A percentile compares a stretch with the other conserved stretches of the same genome.
These are phyloP conservation scores for Rhingia campestris DNA, from an alignment of 2,888 invertebrate species.

Conservation along the genomic window DNA sequence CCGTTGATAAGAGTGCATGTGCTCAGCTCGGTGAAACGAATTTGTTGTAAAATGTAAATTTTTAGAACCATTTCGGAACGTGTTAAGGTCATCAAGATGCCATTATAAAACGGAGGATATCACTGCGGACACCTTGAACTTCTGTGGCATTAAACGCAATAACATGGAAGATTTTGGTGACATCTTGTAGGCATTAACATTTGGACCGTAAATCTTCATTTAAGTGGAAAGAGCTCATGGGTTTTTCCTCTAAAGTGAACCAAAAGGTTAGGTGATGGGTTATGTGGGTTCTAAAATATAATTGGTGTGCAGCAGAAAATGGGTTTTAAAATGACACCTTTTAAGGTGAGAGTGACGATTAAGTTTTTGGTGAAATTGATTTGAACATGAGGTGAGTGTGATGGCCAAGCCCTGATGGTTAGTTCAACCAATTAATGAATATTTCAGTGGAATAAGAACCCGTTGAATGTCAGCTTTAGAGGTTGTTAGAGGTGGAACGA, in stretches of 20 bases:
- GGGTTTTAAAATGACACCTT: conserved; percentile 40
- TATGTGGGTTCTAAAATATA: conserved; percentile 33
- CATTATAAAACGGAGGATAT: conserved; percentile 44
- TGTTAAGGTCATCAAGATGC: conserved; percentile 66
- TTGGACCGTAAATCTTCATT: conserved; percentile 47
- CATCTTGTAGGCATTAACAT: conserved; percentile 51
- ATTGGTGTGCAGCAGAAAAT: conserved; percentile 32
- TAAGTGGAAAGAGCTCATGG: conserved; percentile 41
- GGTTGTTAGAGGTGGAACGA: neutral
- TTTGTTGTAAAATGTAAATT: conserved; percentile 69
- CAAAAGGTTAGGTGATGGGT: conserved; percentile 18
- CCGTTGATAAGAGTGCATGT: conserved; percentile 2
- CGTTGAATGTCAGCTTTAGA: neutral
- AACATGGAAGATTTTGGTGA: conserved; percentile 48
- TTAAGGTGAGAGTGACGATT: conserved; percentile 11
- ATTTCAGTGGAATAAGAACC: neutral
- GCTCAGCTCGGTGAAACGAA: conserved; percentile 32
- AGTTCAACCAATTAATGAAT: conserved; percentile 5
- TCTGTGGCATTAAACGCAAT: conserved; percentile 49
- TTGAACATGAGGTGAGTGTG: conserved; percentile 6
- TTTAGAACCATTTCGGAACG: conserved; percentile 29
- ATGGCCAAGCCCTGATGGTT: neutral
- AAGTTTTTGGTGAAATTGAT: conserved; percentile 34
- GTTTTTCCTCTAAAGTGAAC: conserved; percentile 1
- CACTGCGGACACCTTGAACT: conserved; percentile 56